phyloP scores from a whole-genome alignment of 2,888 invertebrate species.

The Bombylius discolor region DNA sequence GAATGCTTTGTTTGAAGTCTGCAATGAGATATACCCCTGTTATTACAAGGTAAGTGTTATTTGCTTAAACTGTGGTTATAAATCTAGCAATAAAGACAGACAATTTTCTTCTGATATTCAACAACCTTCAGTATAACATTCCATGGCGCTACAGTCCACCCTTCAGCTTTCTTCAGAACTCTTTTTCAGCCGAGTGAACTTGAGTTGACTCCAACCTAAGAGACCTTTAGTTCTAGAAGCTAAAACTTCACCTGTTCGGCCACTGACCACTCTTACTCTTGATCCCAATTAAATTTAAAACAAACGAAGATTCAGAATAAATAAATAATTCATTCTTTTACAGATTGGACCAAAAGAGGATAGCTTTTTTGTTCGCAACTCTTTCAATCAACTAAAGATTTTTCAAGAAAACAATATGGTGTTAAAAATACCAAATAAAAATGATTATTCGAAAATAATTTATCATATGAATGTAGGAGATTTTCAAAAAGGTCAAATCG shows the following conservation, averaged over 20 bases:
- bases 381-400: slow-evolving; percentile 8
- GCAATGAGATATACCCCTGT: slow-evolving; percentile 12
- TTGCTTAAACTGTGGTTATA: neutral
- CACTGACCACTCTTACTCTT: too few species aligned
- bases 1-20: slow-evolving; percentile 5
- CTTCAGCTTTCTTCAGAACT: too few species aligned
- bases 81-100: too few species aligned
- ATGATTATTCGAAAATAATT: slow-evolving; percentile 3
- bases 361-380: slow-evolving; percentile 12
- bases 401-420: slow-evolving; percentile 6
- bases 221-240: too few species aligned
- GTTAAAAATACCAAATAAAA: neutral
- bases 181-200: too few species aligned
- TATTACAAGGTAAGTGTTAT: slow-evolving; percentile 9
- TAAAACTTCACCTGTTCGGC: too few species aligned
- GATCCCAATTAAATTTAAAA: too few species aligned
- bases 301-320: too few species aligned
- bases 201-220: too few species aligned
- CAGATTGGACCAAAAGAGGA: slow-evolving; percentile 7
- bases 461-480: slow-evolving; percentile 11
- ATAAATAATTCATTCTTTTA: neutral
- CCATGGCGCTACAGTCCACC: too few species aligned
- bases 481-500: slow-evolving; percentile 12
- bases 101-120: too few species aligned
- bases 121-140: too few species aligned